Conservation (phyloP, 2,797 vertebrate genomes). For the Rallus crepitans region DNA sequence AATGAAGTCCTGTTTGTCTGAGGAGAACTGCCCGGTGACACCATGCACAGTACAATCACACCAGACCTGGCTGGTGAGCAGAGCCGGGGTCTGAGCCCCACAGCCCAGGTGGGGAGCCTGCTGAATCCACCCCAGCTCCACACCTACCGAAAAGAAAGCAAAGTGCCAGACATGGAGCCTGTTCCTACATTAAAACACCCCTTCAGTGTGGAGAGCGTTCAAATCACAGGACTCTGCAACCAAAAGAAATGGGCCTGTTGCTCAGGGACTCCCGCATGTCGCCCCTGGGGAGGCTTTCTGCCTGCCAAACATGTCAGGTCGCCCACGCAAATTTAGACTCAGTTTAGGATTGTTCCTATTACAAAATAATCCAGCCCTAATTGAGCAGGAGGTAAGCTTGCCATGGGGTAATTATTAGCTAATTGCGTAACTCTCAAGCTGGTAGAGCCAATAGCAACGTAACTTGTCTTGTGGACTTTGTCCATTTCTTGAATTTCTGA, state of each 20-base stretch:
- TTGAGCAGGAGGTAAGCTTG: neutral
- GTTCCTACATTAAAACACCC: neutral
- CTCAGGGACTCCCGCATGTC: accelerated
- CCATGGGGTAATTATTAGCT: neutral
- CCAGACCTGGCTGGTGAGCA: neutral
- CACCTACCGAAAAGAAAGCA: neutral
- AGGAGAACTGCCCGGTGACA: neutral
- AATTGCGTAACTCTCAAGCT: neutral
- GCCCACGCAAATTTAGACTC: neutral
- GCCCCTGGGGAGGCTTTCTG: neutral
- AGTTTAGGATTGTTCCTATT: neutral
- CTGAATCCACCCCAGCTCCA: neutral
- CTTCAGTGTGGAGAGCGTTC: neutral
- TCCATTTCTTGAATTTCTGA: neutral
- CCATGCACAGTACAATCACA: accelerated
- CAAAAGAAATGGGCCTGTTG: neutral
- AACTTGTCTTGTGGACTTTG: neutral
- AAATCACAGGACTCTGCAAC: neutral
- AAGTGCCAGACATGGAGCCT: neutral
- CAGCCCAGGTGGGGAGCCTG: neutral
- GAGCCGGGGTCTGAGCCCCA: neutral
- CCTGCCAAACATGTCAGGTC: accelerated
- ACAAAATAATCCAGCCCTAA: neutral
- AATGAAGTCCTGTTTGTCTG: neutral
- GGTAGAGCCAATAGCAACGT: neutral